These are phyloP conservation scores for Platichthys flesus DNA, from an alignment of 2,113 vertebrate genomes.

Conservation along the genomic window DNA sequence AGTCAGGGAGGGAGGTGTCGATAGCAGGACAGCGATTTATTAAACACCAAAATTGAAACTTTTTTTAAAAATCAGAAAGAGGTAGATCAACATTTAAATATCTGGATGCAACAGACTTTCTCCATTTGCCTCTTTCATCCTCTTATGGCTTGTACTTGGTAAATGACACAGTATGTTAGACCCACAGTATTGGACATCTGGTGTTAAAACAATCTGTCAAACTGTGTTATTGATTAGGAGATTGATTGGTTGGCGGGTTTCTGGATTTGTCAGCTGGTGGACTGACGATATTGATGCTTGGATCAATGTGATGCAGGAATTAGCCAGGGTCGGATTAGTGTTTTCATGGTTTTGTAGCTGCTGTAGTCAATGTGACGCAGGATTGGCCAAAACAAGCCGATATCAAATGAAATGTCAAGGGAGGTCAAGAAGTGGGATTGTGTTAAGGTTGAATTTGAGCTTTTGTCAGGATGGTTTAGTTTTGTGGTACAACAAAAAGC, in stretches of 20 bases:
- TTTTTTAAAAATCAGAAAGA: not conserved
- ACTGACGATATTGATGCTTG: constrained; percentile 29
- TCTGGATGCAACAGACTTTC: not conserved
- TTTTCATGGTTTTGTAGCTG: not conserved
- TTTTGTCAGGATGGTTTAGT: not conserved
- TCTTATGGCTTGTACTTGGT: not conserved
- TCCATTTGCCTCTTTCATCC: not conserved
- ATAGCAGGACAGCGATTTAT: too few species aligned
- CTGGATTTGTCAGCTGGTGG: constrained; percentile 39
- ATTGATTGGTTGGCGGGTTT: constrained; percentile 52
- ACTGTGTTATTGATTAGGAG: constrained; percentile 37
- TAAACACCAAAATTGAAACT: too few species aligned
- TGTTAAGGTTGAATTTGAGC: not conserved
- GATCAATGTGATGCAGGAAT: constrained; percentile 53
- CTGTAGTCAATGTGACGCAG: not conserved
- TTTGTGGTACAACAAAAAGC: not conserved
- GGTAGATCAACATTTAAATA: not conserved
- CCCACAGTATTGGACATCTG: constrained; percentile 14
- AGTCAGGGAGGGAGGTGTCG: not conserved
- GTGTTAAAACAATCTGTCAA: constrained; percentile 10
- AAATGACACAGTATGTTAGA: not conserved
- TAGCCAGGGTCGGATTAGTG: constrained; percentile 12
- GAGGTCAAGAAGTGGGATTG: not conserved
- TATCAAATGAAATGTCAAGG: constrained; percentile 1
- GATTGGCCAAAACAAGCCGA: constrained; percentile 5